phyloP scores from a whole-genome alignment of 1,140 invertebrate species.

The Cotesia typhae region DNA sequence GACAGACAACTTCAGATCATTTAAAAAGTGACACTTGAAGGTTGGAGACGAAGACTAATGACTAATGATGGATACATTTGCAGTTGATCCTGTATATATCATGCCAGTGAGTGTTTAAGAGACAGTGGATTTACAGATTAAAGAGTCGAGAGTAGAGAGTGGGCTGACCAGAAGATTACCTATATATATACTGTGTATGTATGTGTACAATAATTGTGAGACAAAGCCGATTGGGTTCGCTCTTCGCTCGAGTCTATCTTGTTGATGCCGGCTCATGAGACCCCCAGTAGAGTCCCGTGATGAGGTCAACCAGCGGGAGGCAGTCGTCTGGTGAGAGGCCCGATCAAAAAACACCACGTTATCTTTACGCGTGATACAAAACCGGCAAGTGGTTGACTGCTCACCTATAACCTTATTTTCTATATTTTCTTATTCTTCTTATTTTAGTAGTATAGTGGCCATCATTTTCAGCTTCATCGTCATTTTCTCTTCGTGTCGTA shows the following conservation, averaged over 20 bases:
- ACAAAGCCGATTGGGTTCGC: constrained; percentile 60
- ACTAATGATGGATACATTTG: constrained; percentile 19
- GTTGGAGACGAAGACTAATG: constrained; percentile 18
- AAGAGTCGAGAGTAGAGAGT: too few relatives aligned
- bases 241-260: not conserved
- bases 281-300: constrained; percentile 61
- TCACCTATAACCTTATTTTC: constrained; percentile 19
- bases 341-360: constrained; percentile 58
- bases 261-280: constrained; percentile 57
- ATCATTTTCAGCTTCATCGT: constrained; percentile 21
- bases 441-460: not conserved
- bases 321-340: constrained; percentile 50
- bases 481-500: constrained; percentile 32
- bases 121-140: not conserved
- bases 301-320: constrained; percentile 64
- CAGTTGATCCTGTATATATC: not conserved
- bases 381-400: constrained; percentile 44
- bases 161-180: too few relatives aligned
- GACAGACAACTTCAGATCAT: constrained; percentile 9
- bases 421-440: constrained; percentile 27
- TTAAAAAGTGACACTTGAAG: constrained; percentile 1
- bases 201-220: constrained; percentile 40
- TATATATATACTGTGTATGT: too few relatives aligned
- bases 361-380: constrained; percentile 59
- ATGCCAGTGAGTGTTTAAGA: too few relatives aligned